Base-by-base conservation (phyloP, 2,888 invertebrate species). In the Watsonalla cultraria region DNA sequence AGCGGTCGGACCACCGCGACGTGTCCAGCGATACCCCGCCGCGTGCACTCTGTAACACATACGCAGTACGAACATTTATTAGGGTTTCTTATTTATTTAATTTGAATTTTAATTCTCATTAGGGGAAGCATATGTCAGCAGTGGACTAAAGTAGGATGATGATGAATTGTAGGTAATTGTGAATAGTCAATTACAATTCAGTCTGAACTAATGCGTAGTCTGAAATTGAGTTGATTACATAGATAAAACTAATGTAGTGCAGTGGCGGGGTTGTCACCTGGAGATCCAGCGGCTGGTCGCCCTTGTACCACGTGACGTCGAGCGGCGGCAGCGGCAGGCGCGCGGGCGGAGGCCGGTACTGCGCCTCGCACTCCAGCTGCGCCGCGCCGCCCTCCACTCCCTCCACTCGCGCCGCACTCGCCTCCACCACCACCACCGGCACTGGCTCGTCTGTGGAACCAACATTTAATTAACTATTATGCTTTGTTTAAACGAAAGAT, bases 1-100 rank as follows among this genome's bases (percentile, higher is more conserved):
- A 92, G 91, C 77, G 94, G 93, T 90, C 88, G 65, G 92, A 87
- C 70, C 93, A 92, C 60, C 92, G 92, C 80, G 92, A 92, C 59
- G 93, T 93, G 74, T 93, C 93, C 66, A 95, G 91, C 63, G 92
- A 92, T 72, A 94, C 92, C 55, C 93, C 93, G 57, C 93, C 92
- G 53, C 76, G 75, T 5, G 55, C 24, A 45, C 72, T 68, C 78
- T 76, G 68, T 34, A 14, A 34, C 14, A 46, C n/a, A 46, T 9
- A 49, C 48, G 52, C 46, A 5, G 8, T 45, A 13, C 13, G 33
- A 42, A 39, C 14, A 0, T 45, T 33, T 0, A 9, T 35, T n/a
- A n/a, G n/a, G n/a, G n/a, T n/a, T n/a, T n/a, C n/a, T 33, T 45
- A 34, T 14, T 46, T 13, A 33, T 45, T 14, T 35, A 14, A n/a